These are phyloP conservation scores for Teleogryllus oceanicus DNA, from an alignment of 2,888 invertebrate genomes.

Conservation along the genomic window DNA sequence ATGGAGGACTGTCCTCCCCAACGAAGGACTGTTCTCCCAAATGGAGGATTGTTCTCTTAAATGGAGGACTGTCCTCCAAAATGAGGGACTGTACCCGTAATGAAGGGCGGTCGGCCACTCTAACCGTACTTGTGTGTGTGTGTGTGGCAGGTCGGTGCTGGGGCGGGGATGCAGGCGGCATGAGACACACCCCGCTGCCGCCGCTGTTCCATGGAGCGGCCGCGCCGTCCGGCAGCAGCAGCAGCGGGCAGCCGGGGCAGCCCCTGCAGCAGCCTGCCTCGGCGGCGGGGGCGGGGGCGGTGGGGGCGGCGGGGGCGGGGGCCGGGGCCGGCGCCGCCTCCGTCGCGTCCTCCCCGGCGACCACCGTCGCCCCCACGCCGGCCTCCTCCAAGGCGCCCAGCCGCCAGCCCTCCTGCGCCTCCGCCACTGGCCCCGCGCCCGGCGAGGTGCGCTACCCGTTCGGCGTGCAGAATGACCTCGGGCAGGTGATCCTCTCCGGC, in stretches of 20 bases:
- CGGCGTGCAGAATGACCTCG: conserved; percentile 49
- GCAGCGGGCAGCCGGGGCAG: conserved; percentile 26
- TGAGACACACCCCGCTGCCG: conserved; percentile 41
- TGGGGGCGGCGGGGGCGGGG: background rate
- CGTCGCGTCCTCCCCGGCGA: conserved; percentile 24
- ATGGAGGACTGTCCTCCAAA: no score
- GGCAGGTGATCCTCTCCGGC: conserved; percentile 45
- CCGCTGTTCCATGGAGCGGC: conserved; percentile 38
- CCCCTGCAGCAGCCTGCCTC: background rate
- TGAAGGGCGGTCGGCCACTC: no score
- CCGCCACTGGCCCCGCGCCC: conserved; percentile 29
- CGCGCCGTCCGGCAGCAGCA: background rate
- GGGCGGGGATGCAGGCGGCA: conserved; percentile 42
- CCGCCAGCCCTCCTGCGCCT: conserved; percentile 4
- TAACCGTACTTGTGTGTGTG: background rate
- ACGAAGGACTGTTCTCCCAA: no score
- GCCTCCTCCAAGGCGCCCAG: background rate
- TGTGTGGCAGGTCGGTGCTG: conserved; percentile 36
- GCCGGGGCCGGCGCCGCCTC: conserved; percentile 18
- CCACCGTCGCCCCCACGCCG: conserved; percentile 25
- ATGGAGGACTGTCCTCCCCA: no score
- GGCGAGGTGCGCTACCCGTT: conserved; percentile 47
- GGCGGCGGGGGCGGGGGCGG: background rate
- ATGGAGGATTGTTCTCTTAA: no score
- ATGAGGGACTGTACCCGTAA: no score